Conservation (phyloP, 2,888 invertebrate species). For the Nebria brevicollis region DNA sequence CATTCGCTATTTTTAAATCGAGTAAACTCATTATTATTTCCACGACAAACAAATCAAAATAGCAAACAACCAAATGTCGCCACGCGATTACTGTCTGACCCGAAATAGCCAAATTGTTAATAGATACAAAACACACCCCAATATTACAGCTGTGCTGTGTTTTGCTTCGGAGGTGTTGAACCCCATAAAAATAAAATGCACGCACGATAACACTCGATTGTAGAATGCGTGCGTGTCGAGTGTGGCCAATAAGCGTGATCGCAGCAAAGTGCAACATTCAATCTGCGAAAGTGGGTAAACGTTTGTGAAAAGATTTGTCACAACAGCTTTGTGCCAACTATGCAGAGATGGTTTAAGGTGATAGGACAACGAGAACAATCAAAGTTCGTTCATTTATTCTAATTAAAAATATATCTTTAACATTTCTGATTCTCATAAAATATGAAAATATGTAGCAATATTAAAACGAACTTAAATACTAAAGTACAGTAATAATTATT, state of each 20-base stretch:
- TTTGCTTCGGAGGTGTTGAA: slow-evolving; percentile 9
- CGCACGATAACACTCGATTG: slow-evolving; percentile 25
- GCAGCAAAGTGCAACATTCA: slow-evolving; percentile 41
- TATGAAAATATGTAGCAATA: too few species aligned
- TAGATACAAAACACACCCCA: slow-evolving; percentile 9
- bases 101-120: slow-evolving; percentile 15
- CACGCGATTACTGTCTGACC: slow-evolving; percentile 24
- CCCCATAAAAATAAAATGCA: too few species aligned
- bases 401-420: too few species aligned
- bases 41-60: slow-evolving; percentile 1
- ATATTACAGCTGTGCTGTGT: slow-evolving; percentile 8
- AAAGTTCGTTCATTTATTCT: too few species aligned
- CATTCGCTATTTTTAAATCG: background rate
- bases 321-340: slow-evolving; percentile 16
- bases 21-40: background rate
- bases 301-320: slow-evolving; percentile 43
- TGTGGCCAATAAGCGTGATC: slow-evolving; percentile 38
- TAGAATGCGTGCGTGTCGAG: slow-evolving; percentile 35
- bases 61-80: slow-evolving; percentile 5
- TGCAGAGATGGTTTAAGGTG: too few species aligned
- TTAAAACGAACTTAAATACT: too few species aligned
- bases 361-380: too few species aligned
- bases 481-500: too few species aligned
- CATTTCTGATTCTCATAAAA: too few species aligned
- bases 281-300: slow-evolving; percentile 41